These are phyloP conservation scores for Scomber colias DNA, from an alignment of 2,113 vertebrate species.

Conservation along the genomic window DNA sequence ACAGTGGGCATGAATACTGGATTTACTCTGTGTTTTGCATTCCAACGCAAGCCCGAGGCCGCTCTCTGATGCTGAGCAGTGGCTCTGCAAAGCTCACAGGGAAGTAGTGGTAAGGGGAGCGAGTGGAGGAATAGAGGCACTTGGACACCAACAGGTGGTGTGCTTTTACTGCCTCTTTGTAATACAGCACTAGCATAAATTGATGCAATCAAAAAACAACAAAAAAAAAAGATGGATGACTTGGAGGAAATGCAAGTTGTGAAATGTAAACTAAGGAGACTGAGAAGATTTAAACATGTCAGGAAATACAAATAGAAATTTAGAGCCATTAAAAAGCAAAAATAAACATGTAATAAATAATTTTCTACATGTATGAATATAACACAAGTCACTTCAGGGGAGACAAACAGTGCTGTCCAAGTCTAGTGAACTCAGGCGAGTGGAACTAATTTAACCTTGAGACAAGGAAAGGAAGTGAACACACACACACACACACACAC, in stretches of 20 bases:
- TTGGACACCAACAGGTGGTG: constrained; percentile 85
- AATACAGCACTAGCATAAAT: constrained; percentile 41
- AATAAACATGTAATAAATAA: not conserved
- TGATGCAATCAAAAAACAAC: constrained; percentile 23
- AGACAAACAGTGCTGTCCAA: constrained; percentile 28
- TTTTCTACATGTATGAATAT: constrained; percentile 13
- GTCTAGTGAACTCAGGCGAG: constrained; percentile 47
- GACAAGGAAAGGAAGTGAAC: constrained; percentile 53
- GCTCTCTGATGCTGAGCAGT: constrained; percentile 66
- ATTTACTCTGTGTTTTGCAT: constrained; percentile 79
- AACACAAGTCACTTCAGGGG: constrained; percentile 6
- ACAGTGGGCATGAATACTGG: constrained; percentile 73
- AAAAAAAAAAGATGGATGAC: constrained; percentile 2
- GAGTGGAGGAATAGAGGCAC: constrained; percentile 74
- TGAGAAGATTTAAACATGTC: not conserved
- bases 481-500: constrained; percentile 34
- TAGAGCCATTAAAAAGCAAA: not conserved
- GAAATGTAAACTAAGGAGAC: constrained; percentile 18
- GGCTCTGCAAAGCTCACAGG: constrained; percentile 55
- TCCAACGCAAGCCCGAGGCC: constrained; percentile 71
- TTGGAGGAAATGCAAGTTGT: not conserved
- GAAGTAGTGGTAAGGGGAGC: constrained; percentile 55
- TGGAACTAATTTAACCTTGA: constrained; percentile 70
- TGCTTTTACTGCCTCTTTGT: constrained; percentile 80
- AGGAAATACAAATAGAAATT: constrained; percentile 2